Evolutionary conservation across 2,888 invertebrate genomes (phyloP).

Genomic region (Quadroppia sp.): DNA sequence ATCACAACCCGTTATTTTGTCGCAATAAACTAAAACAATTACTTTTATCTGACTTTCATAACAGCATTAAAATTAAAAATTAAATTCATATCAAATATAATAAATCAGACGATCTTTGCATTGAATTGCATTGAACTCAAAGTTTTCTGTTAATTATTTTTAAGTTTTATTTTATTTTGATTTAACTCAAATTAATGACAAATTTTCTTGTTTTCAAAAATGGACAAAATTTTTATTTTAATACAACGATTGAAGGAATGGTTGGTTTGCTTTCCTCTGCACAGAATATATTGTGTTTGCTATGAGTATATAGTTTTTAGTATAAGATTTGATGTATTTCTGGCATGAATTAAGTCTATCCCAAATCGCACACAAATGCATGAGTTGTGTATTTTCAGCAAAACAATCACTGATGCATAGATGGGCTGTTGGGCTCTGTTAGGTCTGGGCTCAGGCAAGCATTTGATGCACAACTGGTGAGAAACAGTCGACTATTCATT

Average conservation of each 20-base stretch:
- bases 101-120: not conserved
- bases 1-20: slow-evolving; percentile 30
- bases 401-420: slow-evolving; percentile 3
- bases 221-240: too few species aligned
- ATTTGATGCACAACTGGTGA: slow-evolving; percentile 20
- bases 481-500: slow-evolving; percentile 23
- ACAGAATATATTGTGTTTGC: too few species aligned
- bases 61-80: slow-evolving; percentile 1
- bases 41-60: slow-evolving; percentile 14
- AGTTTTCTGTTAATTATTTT: too few species aligned
- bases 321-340: too few species aligned
- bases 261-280: too few species aligned
- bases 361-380: not conserved
- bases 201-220: too few species aligned
- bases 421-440: not conserved
- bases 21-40: slow-evolving; percentile 9
- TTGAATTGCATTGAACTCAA: too few species aligned
- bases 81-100: not conserved
- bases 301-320: too few species aligned
- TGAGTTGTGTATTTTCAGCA: slow-evolving; percentile 21
- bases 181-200: too few species aligned
- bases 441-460: slow-evolving; percentile 6
- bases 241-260: too few species aligned
- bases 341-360: not conserved
- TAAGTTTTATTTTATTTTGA: too few species aligned